Base-by-base conservation (phyloP, 2,113 vertebrate species). In the Sylvia atricapilla region DNA sequence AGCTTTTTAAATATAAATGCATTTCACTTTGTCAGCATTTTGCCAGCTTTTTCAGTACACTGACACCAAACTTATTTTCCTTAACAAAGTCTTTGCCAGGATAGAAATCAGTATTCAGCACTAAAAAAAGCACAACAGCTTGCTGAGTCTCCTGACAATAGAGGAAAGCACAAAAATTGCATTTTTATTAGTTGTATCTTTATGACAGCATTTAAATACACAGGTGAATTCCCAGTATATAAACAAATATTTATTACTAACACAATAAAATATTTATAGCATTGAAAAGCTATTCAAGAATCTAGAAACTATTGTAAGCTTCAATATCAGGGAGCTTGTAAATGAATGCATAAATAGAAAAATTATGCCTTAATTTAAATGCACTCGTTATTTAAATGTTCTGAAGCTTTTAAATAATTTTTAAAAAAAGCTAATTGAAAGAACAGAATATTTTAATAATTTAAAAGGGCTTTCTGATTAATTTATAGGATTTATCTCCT, bases 171-270 rank as follows among this genome's bases (percentile, higher is more conserved):
- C 24, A 89, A 82, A 95, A 95, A 55, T 82, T 1, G 4, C 93
- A 86, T 84, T 89, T 94, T 97, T 97, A 88, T 95, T 96, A 67
- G 75, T 50, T 70, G 35, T 58, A 90, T 78, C 91, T 97, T 97
- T 94, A 96, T 3, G 18, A 95, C 44, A 89, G 37, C 64, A 43
- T 91, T 89, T 96, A 96, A 96, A 89, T 81, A 91, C 58, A 93
- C n/a, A 89, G 75, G 79, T 95, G 56, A 96, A 84, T 83, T 81
- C 43, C 81, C 64, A 89, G 62, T 78, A 76, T 95, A 78, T 95
- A 97, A 95, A 89, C 67, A 95, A 94, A 46, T 66, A 94, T 95
- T 95, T 97, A 90, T 93, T 96, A 91, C 58, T 93, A 94, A 96
- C 77, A 95, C 81, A 75, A 82, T 91, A 95, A 97, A 97, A 89